These are phyloP conservation scores for Phortica okadai DNA, from an alignment of 2,888 invertebrate genomes.

Conservation along the genomic window DNA sequence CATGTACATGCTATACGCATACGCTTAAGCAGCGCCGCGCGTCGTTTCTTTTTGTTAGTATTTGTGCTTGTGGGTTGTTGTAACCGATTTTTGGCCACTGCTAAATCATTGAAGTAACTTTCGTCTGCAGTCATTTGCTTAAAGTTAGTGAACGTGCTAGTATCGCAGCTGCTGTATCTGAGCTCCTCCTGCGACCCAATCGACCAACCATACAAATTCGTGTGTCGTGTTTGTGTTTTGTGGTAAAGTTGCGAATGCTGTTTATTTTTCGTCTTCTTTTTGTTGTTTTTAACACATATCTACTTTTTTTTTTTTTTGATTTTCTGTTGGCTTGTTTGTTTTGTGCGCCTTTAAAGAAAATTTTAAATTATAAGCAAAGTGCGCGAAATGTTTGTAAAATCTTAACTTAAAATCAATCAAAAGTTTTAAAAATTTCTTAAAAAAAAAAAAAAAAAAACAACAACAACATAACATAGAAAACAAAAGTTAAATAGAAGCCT, in stretches of 20 bases:
- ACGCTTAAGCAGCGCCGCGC: neutral
- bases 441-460: slow-evolving; percentile 2
- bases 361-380: too few relatives aligned
- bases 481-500: slow-evolving; percentile 4
- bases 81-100: slow-evolving; percentile 72
- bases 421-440: neutral
- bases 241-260: slow-evolving; percentile 49
- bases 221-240: slow-evolving; percentile 53
- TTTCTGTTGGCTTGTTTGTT: slow-evolving; percentile 2
- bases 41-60: neutral
- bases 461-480: slow-evolving; percentile 26
- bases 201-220: slow-evolving; percentile 25
- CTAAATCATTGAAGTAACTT: slow-evolving; percentile 74
- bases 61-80: slow-evolving; percentile 51
- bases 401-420: too few relatives aligned
- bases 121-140: slow-evolving; percentile 77
- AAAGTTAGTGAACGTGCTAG: slow-evolving; percentile 76
- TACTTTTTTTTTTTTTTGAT: slow-evolving; percentile 23
- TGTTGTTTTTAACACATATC: slow-evolving; percentile 26
- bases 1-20: neutral
- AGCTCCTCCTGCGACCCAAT: slow-evolving; percentile 34
- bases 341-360: neutral
- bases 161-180: slow-evolving; percentile 64
- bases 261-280: slow-evolving; percentile 39
- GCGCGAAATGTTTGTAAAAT: neutral